Evolutionary conservation across 2,797 vertebrate species (phyloP).

Genomic region (Vultur gryphus): DNA sequence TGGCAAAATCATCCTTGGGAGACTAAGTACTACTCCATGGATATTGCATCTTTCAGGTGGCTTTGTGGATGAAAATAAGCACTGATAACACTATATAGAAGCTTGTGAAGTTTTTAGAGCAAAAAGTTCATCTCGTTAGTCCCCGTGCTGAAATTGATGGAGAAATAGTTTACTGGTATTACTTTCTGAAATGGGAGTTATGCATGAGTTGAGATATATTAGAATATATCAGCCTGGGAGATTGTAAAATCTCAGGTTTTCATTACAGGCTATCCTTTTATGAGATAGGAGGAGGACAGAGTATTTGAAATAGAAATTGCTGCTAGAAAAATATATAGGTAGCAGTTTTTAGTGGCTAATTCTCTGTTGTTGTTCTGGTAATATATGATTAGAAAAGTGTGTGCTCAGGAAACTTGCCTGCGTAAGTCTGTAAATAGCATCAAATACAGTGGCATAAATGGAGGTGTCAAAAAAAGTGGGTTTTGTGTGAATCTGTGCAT

Average conservation of each 20-base stretch:
- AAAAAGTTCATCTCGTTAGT: neutral
- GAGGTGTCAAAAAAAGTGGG: neutral
- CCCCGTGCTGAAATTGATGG: rapidly evolving
- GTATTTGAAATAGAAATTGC: neutral
- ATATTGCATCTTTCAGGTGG: neutral
- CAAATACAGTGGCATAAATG: neutral
- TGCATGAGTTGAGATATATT: neutral
- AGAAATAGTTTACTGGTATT: neutral
- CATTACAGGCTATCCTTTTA: neutral
- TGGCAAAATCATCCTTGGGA: neutral
- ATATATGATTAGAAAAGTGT: neutral
- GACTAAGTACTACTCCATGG: neutral
- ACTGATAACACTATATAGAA: neutral
- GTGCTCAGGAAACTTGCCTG: neutral
- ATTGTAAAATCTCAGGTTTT: neutral
- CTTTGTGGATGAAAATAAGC: neutral
- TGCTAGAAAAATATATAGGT: neutral
- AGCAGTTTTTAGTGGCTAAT: neutral
- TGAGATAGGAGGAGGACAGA: neutral
- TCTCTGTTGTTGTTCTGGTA: neutral
- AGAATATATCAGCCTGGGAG: neutral
- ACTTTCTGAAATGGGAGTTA: neutral
- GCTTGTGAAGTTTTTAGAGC: neutral
- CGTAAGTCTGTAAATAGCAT: neutral
- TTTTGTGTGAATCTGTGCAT: neutral